Base-by-base conservation (phyloP, 2,888 invertebrate genomes). In the Subacronicta megacephala region DNA sequence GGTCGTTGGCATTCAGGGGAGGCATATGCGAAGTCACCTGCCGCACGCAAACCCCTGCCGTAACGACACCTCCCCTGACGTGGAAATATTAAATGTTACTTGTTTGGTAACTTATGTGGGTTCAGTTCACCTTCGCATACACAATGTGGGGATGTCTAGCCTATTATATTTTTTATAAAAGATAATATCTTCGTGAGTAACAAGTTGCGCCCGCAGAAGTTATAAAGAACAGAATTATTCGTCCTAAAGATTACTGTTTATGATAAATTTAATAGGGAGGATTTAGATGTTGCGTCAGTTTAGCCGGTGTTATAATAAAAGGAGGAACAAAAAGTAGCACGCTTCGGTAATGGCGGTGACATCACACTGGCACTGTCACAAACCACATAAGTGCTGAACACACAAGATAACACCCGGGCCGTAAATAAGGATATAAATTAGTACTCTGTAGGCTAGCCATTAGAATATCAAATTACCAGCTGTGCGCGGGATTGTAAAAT, bases 1-100 rank as follows among this genome's bases (percentile, higher is more conserved):
- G 93, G 92, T 93, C 93, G 84, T 88, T 93, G 91, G 89, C 93
- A 91, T 90, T 89, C 84, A 81, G 76, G 87, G 90, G 88, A 89
- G 90, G 88, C 93, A 91, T 92, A 89, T 91, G 92, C 80, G 82
- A 75, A 87, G 85, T 88, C 93, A 93, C 93, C 93, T 93, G 93
- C 75, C 63, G 58, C 87, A 66, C 58, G 59, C 79, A 73, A 77
- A 82, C 88, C 88, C 87, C 87, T 76, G 64, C 46, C 54, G 57
- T 67, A 71, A 75, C 79, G 78, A 70, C 78, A 64, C 73, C 81
- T 82, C 85, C 87, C 86, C 75, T 80, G 67, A 81, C 83, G 78
- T 83, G 85, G 87, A 88, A 88, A 89, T 91, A 92, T 92, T 90
- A 90, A 92, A 90, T 92, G 90, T 92, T 91, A 91, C 91, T 87